Conservation (phyloP, 2,888 invertebrate species). For the Eristalinus aeneus region DNA sequence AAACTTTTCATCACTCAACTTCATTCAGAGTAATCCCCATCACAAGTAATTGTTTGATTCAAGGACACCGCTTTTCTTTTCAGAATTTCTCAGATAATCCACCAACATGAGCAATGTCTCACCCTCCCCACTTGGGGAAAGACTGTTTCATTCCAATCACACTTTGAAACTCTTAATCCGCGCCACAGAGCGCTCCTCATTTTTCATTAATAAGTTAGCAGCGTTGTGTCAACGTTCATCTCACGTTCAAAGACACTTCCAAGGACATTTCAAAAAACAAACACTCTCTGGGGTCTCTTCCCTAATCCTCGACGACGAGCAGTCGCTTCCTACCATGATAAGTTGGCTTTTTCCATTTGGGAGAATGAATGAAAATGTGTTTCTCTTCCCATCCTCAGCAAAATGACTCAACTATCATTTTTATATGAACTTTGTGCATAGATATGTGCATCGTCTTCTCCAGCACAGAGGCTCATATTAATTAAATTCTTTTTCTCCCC, state of each 20-base stretch:
- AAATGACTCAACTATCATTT: not conserved
- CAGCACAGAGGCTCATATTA: conserved; percentile 29
- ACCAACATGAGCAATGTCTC: not conserved
- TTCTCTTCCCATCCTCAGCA: not conserved
- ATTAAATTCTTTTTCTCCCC: conserved; percentile 11
- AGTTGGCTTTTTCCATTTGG: conserved; percentile 16
- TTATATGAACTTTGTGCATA: not conserved
- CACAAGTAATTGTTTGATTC: not conserved
- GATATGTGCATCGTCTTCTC: conserved; percentile 17
- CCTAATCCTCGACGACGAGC: conserved; percentile 18
- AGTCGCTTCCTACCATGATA: conserved; percentile 18
- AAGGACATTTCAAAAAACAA: conserved; percentile 33
- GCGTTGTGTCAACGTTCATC: conserved; percentile 30
- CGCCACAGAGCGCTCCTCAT: not conserved
- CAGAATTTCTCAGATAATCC: not conserved
- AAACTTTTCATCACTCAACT: no score
- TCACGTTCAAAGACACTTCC: not conserved
- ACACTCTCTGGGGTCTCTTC: not conserved
- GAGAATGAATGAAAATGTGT: conserved; percentile 4
- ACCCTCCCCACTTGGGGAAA: not conserved
- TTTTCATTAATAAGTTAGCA: conserved; percentile 46
- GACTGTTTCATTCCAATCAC: conserved; percentile 47
- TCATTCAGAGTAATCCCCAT: no score
- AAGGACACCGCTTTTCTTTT: not conserved
- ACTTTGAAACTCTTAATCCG: conserved; percentile 43